Conservation (phyloP, 1,140 invertebrate species). For the Anastrepha ludens region DNA sequence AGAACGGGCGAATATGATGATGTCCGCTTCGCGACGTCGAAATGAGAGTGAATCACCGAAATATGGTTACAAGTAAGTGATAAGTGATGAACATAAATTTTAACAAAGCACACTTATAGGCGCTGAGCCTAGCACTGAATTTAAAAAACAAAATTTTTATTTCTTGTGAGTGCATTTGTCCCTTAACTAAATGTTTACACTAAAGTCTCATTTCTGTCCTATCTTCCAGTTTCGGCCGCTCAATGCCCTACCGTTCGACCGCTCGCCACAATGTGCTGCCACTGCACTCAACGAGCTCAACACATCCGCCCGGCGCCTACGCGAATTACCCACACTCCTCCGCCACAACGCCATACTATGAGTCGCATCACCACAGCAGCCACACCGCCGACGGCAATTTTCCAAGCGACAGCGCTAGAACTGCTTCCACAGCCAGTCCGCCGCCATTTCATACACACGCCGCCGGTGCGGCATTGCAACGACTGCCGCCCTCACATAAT, state of each 20-base stretch:
- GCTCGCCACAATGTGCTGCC: slow-evolving; percentile 44
- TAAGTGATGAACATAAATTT: too few relatives aligned
- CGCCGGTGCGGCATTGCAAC: neutral
- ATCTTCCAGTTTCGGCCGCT: neutral
- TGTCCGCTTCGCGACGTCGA: slow-evolving; percentile 66
- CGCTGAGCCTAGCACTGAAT: too few relatives aligned
- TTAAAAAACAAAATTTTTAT: too few relatives aligned
- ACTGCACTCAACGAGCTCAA: slow-evolving; percentile 40
- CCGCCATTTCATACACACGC: slow-evolving; percentile 42
- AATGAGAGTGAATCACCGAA: slow-evolving; percentile 72
- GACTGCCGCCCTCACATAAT: neutral
- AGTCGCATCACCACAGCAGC: slow-evolving; percentile 4
- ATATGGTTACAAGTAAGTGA: slow-evolving; percentile 72
- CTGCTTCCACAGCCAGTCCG: slow-evolving; percentile 37
- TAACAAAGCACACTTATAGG: too few relatives aligned
- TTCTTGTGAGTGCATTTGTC: too few relatives aligned
- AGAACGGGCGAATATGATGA: slow-evolving; percentile 75
- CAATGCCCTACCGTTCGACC: slow-evolving; percentile 20
- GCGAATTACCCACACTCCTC: neutral
- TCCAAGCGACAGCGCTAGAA: neutral
- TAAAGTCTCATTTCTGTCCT: neutral
- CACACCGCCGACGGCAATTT: neutral
- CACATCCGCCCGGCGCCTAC: neutral
- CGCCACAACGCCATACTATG: slow-evolving; percentile 13
- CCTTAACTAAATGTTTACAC: too few relatives aligned